Base-by-base conservation (phyloP, 2,888 invertebrate species). In the Corythucha ciliata region DNA sequence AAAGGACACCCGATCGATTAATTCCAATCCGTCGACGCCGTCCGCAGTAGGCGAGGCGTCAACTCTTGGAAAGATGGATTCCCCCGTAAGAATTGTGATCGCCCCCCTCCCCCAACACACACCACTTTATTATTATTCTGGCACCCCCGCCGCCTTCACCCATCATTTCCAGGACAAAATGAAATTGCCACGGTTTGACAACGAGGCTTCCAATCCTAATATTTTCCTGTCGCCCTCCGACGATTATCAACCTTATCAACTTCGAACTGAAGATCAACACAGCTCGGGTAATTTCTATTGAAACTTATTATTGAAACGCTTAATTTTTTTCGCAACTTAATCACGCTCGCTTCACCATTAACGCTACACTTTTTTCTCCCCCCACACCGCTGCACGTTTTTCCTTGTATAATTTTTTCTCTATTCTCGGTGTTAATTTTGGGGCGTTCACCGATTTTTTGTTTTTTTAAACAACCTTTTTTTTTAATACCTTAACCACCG, bases 211-310 rank as follows among this genome's bases (percentile, higher is more conserved):
- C 29, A 18, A 22, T 61, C 75, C 78, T 61, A 79, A 81, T 68
- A 81, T 83, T 22, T 70, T 88, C 57, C 78, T 87, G 56, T 78
- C 80, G 54, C 82, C 83, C 69, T 78, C 80, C 62, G 82, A 84
- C 65, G 84, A 83, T 69, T 78, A 83, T 65, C 84, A 80, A 54
- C 81, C 82, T 71, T 77, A 80, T 68, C 79, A 81, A 63, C 70
- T 80, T 61, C 81, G 82, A 68, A 82, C 82, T 2, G 81, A 82
- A 65, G 83, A 83, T 68, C 83, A 83, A 69, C 75, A 78, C 52
- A 59, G 59, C 53, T 60, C 60, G 46, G 60, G 60, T 60, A 60
- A 60, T 55, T 14, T 61, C 66, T 64, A 67, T 16, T n/a, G n/a
- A n/a, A n/a, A n/a, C n/a, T n/a, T n/a, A n/a, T n/a, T n/a, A n/a